Evolutionary conservation across 2,888 invertebrate species (phyloP), one percentile per base, ranked within the genome.

Genomic region (Opisthograptis luteolata): DNA sequence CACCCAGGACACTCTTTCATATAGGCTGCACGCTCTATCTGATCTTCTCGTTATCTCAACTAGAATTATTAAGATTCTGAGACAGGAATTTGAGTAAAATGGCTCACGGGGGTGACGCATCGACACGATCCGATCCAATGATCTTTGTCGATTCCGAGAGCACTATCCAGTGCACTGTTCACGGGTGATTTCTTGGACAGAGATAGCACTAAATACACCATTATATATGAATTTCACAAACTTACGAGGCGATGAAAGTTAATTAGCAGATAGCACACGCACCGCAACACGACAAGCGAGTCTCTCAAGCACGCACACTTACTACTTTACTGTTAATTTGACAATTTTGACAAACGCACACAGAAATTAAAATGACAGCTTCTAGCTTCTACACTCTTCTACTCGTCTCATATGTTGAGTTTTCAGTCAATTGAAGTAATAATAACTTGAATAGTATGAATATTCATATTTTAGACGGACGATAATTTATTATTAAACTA

Each of bases 41-140:
- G 9, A 40, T 9, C 14, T 2, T 17, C 9, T 9, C 9, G n/a
- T 17, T 10, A 14, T 14, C 20, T 15, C 2, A 1, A 20, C 20
- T 31, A n/a, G 17, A 2, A 27, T 28, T 25, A 35, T 15, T 47
- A 22, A 6, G n/a, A 34, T 30, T 40, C 24, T 14, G 20, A 40
- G 24, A 43, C 42, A 35, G 78, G 76, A 86, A 81, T 79, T 81
- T 71, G 66, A 66, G 70, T 77, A 86, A 86, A 85, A 87, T 87
- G 86, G 87, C 87, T 87, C 84, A 87, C 88, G 85, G 85, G 85
- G 87, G 87, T 89, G 89, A 89, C 89, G 89, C 89, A 89, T 88
- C 88, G 87, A 87, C 87, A 87, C 85, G 84, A 86, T 85, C 82
- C 85, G 73, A 86, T 81, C 82, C 80, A 86, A 84, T 84, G 85